Base-by-base conservation (phyloP, 2,888 invertebrate species). In the Dendrolimus houi region DNA sequence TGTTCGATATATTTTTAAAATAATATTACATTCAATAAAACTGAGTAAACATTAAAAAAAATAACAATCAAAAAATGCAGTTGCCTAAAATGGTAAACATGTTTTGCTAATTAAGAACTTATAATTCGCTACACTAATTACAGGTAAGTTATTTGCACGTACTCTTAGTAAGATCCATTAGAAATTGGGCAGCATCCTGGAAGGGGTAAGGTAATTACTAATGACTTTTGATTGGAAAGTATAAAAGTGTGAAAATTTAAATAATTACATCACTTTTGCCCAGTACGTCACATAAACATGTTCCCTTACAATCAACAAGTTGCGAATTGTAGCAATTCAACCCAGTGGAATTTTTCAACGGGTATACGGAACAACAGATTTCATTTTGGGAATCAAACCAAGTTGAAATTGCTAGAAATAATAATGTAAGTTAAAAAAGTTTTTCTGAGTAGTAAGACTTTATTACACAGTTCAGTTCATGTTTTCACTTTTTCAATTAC, bases 281-380 rank as follows among this genome's bases (percentile, higher is more conserved):
- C 70, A 75, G 72, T 74, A 59, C 62, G 57, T 58, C 54, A 52
- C 62, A 60, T 56, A 60, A 68, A 55, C 60, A 73, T 74, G 71
- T 63, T 56, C 57, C 67, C 72, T 40, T 64, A 65, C 13, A 40
- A 14, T 42, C 41, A 10, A 52, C 41, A 52, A 40, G 52, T 10
- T 52, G 29, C 9, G 41, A 9, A n/a, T 9, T n/a, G 52, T 29
- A 29, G 29, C 3, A 29, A 29, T 29, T 29, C 29, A 29, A 29
- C 29, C 29, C 29, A 29, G 29, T 29, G 29, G 29, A 29, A 29
- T 6, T 29, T 29, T 29, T 29, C 29, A 29, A 29, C 6, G 29
- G 29, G 29, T 29, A 29, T 29, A 29, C 29, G 29, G 29, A 29
- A 29, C 29, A 29, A 6, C 29, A 29, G 3, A 29, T 29, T 29